Conservation (phyloP, 2,888 invertebrate genomes). For the Anticlea derivata region DNA sequence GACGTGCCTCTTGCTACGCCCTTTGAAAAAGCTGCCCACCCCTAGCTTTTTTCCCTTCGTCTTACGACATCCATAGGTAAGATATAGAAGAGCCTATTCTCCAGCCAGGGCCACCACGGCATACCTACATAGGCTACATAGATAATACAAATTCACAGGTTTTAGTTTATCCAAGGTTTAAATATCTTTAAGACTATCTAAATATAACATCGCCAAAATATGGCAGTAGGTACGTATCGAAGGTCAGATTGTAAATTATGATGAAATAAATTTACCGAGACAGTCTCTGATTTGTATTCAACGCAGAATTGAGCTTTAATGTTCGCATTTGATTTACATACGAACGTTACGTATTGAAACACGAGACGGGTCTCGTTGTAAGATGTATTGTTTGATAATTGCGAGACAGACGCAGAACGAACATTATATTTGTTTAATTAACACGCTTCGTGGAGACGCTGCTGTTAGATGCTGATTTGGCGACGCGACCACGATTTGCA, state of each 20-base stretch:
- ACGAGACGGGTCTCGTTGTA: constrained; percentile 39
- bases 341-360: constrained; percentile 39
- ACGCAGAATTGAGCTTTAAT: constrained; percentile 41
- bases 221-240: constrained; percentile 28
- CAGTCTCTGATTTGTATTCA: constrained; percentile 41
- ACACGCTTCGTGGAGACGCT: constrained; percentile 41
- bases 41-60: no score
- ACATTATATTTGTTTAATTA: constrained; percentile 71
- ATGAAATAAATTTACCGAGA: constrained; percentile 39
- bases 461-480: constrained; percentile 40
- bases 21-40: no score
- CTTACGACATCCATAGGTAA: no score
- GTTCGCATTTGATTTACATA: constrained; percentile 39
- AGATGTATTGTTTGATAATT: constrained; percentile 72
- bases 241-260: constrained; percentile 39
- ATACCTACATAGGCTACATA: no score
- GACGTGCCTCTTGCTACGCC: no score
- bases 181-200: no score
- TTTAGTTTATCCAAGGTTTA: no score
- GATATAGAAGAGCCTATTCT: no score
- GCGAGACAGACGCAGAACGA: constrained; percentile 52
- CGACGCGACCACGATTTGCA: constrained; percentile 29
- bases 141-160: no score
- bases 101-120: no score
- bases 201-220: constrained; percentile 27